Conservation (phyloP, 2,113 vertebrate species). For the Tetrao urogallus region DNA sequence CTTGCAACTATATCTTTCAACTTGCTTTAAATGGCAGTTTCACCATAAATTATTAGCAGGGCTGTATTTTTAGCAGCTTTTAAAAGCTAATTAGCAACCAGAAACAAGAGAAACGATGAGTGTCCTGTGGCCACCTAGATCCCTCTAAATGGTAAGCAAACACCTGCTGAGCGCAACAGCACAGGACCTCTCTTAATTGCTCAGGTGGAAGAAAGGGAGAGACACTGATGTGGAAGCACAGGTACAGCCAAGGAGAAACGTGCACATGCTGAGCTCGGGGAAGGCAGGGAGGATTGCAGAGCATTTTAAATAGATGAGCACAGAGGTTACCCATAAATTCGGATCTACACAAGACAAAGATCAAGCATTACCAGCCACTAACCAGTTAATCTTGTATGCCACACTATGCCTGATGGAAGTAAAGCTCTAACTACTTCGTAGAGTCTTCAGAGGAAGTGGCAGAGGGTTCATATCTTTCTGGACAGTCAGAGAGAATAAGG, state of each 20-base stretch:
- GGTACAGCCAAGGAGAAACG: background rate
- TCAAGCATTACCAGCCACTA: background rate
- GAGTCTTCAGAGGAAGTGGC: background rate
- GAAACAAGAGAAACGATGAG: constrained; percentile 47
- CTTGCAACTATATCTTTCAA: constrained; percentile 64
- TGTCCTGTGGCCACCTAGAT: constrained; percentile 10
- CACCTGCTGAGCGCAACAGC: constrained; percentile 23
- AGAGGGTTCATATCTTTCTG: background rate
- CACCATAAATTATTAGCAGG: constrained; percentile 55
- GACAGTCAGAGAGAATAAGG: background rate
- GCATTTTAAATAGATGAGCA: background rate
- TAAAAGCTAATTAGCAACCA: constrained; percentile 45
- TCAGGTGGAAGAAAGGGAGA: background rate
- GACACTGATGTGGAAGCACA: background rate
- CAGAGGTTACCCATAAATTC: background rate
- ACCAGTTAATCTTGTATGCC: background rate
- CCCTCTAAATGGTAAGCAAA: constrained; percentile 20
- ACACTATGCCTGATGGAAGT: background rate
- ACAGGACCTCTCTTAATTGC: constrained; percentile 49
- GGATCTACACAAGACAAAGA: background rate
- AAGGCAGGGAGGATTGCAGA: background rate
- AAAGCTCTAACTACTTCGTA: background rate
- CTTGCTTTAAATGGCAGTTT: constrained; percentile 71
- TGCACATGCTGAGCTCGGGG: background rate
- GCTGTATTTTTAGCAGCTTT: constrained; percentile 49